These are phyloP conservation scores for Trissoscelio sp. DNA, from an alignment of 2,888 invertebrate genomes.

Conservation along the genomic window DNA sequence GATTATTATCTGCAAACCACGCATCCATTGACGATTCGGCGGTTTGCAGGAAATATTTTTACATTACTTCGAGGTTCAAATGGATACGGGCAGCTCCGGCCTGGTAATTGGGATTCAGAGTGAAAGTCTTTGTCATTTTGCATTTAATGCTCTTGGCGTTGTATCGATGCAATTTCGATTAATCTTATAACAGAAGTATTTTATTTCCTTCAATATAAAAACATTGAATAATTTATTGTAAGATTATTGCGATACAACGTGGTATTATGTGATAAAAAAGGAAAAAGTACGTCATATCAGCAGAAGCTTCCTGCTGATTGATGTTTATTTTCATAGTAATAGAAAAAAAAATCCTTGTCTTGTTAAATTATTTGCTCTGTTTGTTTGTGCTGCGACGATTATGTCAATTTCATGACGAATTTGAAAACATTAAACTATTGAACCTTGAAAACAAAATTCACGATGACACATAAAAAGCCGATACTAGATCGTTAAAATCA, in stretches of 20 bases:
- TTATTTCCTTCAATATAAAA: not conserved
- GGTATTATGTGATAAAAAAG: conserved; percentile 13
- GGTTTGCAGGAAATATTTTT: conserved; percentile 8
- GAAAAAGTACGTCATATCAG: conserved; percentile 25
- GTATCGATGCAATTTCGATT: not conserved
- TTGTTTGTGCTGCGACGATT: conserved; percentile 4
- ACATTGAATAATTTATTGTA: not conserved
- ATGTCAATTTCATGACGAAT: conserved; percentile 15
- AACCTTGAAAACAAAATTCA: conserved; percentile 17
- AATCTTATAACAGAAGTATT: not conserved
- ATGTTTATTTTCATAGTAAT: conserved; percentile 16
- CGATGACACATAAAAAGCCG: not conserved
- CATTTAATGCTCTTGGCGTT: not conserved
- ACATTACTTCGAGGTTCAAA: conserved; percentile 8
- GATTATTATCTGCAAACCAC: too few species aligned
- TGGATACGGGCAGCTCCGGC: not conserved
- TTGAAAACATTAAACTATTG: not conserved
- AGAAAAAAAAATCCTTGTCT: conserved; percentile 16
- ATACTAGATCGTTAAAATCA: conserved; percentile 5
- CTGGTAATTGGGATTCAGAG: conserved; percentile 8
- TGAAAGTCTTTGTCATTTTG: conserved; percentile 34
- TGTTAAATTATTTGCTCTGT: conserved; percentile 18
- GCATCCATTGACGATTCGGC: too few species aligned
- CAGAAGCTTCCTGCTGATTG: conserved; percentile 11
- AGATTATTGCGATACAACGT: not conserved